Conservation (phyloP, 2,797 vertebrate genomes). For the Pterois miles region DNA sequence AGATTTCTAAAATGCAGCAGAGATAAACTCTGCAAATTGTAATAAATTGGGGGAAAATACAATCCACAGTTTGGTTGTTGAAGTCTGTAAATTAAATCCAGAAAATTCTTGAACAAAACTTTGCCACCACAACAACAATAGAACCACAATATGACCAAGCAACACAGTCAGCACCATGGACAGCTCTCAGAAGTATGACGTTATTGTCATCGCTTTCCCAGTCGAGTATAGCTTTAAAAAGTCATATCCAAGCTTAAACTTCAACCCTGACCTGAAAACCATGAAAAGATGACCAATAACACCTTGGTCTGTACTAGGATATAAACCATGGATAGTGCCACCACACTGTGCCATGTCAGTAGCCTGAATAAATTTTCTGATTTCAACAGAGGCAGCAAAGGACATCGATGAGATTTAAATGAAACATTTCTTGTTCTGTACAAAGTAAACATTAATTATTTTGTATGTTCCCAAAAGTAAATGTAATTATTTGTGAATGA, state of each 20-base stretch:
- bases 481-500: neutral
- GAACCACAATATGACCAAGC: neutral
- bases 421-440: too few species aligned
- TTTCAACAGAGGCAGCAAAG: neutral
- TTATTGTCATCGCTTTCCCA: neutral
- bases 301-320: neutral
- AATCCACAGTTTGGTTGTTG: neutral
- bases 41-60: too few species aligned
- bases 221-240: neutral
- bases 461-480: too few species aligned
- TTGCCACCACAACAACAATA: too few species aligned
- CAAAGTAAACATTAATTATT: neutral
- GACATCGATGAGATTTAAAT: too few species aligned
- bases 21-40: too few species aligned
- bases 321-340: neutral
- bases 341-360: neutral
- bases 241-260: neutral
- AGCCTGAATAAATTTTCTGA: neutral
- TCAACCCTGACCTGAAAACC: neutral
- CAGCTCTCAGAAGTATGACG: neutral
- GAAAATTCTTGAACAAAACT: too few species aligned
- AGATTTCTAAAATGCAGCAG: neutral
- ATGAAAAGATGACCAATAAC: neutral
- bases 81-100: neutral
- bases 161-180: conserved; percentile 3